Base-by-base conservation (phyloP, 2,888 invertebrate species). In the Corbicula japonica region DNA sequence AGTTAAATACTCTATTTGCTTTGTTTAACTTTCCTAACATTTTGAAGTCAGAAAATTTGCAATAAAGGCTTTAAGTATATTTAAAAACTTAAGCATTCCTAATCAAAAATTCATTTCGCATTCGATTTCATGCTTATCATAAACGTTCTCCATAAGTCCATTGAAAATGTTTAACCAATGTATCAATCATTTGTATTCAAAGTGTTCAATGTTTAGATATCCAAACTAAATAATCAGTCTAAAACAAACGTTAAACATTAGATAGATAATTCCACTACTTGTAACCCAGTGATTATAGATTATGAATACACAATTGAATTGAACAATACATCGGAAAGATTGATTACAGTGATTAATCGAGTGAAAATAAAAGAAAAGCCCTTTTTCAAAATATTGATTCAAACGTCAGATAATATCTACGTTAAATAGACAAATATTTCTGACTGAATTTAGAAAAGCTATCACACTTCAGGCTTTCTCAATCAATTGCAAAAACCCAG, bases 321-420 rank as follows among this genome's bases (percentile, higher is more conserved):
- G 23, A 23, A 73, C 62, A 63, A 63, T 54, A 28, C 32, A 32
- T 44, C 5, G 2, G 41, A 15, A 15, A 23, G 72, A 65, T 73
- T 58, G 63, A 66, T 74, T 66, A 56, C 56, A 15, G 8, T 28
- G 50, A 58, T 66, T 61, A 60, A 74, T 74, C 60, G 44, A 41
- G 60, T 41, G 73, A 61, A 74, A 74, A 74, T 66, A 58, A 74
- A 71, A 62, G 32, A 58, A 63, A 63, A 65, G 48, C 30, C 26
- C 34, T 66, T 66, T 54, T 52, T 50, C 28, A 60, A 74, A 65
- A 74, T 74, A 74, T 74, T 74, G 73, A 74, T 74, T 74, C 10
- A 23, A 38, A 35, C 5, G 8, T 18, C 26, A 4, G 66, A 66
- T 60, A 38, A 74, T 48, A 32, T 15, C 44, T 38, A 28, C n/a